Conservation (phyloP, 1,140 invertebrate genomes). For the Cryptotermes secundus region DNA sequence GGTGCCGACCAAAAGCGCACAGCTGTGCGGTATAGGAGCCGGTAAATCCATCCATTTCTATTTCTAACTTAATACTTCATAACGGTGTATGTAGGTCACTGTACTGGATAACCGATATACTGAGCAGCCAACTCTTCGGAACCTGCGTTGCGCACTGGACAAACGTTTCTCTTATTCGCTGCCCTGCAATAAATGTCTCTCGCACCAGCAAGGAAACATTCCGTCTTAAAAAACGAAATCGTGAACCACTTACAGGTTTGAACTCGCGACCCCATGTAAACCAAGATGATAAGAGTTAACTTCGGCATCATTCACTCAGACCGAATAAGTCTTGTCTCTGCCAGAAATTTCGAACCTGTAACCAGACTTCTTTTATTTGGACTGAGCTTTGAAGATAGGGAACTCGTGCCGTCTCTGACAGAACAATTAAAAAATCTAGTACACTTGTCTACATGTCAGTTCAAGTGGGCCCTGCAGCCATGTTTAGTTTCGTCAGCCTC, state of each 20-base stretch:
- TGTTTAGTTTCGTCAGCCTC: too few relatives aligned
- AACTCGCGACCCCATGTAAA: not conserved
- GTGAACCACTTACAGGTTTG: not conserved
- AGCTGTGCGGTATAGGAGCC: not conserved
- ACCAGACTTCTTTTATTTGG: not conserved
- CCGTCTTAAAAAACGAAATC: not conserved
- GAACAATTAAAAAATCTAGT: not conserved
- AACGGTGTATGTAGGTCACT: not conserved
- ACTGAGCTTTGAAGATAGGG: not conserved
- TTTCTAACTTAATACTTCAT: not conserved
- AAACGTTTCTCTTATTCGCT: not conserved
- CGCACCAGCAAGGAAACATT: not conserved
- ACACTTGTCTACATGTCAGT: slow-evolving; percentile 1
- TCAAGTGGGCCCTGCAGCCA: not conserved
- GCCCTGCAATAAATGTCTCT: not conserved
- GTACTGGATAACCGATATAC: not conserved
- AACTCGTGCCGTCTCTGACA: not conserved
- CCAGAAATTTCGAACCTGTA: not conserved
- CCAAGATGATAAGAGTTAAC: not conserved
- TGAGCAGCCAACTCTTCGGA: not conserved
- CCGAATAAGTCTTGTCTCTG: not conserved
- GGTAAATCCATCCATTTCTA: not conserved
- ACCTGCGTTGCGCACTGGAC: not conserved
- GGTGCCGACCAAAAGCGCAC: not conserved
- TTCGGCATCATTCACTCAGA: not conserved